Base-by-base conservation (phyloP, 2,113 vertebrate genomes). In the Paramisgurnus dabryanus region DNA sequence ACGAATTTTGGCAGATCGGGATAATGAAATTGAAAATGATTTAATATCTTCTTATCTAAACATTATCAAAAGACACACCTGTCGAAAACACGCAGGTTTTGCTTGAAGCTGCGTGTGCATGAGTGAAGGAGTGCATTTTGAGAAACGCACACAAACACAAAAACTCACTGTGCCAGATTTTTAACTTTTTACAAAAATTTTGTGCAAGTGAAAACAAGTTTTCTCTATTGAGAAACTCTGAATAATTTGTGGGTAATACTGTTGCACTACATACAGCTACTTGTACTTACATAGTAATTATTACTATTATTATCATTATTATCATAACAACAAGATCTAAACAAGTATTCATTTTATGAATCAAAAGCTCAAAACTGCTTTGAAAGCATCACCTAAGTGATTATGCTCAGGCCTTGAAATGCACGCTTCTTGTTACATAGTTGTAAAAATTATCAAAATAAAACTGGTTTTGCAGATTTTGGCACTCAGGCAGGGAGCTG, bases 401-500 rank as follows among this genome's bases (percentile, higher is more conserved):
- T 34, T 34, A 34, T 3, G 7, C 7, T 10, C 17, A 57, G 27
- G 69, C 17, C 50, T n/a, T 13, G 39, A 71, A 71, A 55, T 40
- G 39, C 49, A 50, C 9, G 49, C 9, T 12, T 12, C 10, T 4
- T 50, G 49, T 50, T 50, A 12, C 12, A 12, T 53, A 53, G 50
- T 15, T 58, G 87, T 76, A 80, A 86, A 87, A 86, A 89, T 86
- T 71, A 85, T 87, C 81, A 15, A 80, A 66, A 75, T 58, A 75
- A 85, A 88, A 85, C 39, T 13, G 86, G 7, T 49, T 71, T 79
- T 86, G 85, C 85, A 66, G 65, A 5, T 18, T 49, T 79, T 91
- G 91, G 88, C 86, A 40, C n/a, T 0, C 0, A 1, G 89, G 90
- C 90, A 90, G 67, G n/a, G 12, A 64, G 80, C 86, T 89, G 89